Percentiles rank a stretch among this genome's conserved stretches.
Conservation (phyloP, 2,888 invertebrate genomes). For the Patella depressa region DNA sequence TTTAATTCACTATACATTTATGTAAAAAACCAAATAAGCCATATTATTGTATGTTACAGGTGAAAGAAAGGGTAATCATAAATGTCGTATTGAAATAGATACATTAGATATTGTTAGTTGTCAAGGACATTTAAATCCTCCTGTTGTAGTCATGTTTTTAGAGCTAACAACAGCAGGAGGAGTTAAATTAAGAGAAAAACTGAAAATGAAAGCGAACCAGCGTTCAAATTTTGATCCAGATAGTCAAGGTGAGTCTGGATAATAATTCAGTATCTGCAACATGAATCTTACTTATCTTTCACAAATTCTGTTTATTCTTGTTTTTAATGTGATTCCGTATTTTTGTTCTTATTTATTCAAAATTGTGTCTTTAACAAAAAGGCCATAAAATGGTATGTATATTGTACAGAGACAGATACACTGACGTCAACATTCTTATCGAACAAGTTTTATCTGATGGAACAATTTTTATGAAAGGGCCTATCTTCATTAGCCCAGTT, state of each 20-base stretch:
- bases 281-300: no score
- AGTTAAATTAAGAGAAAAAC: constrained; percentile 78
- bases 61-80: constrained; percentile 26
- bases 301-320: neutral
- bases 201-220: constrained; percentile 77
- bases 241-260: constrained; percentile 71
- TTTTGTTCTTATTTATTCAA: no score
- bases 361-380: neutral
- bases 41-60: constrained; percentile 37
- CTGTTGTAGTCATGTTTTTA: constrained; percentile 84
- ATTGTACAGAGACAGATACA: no score
- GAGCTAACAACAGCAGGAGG: constrained; percentile 82
- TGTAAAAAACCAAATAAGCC: no score
- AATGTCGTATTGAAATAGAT: constrained; percentile 1
- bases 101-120: constrained; percentile 52
- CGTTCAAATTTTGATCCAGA: constrained; percentile 75
- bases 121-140: constrained; percentile 81
- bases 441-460: no score
- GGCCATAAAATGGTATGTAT: neutral
- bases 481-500: no score
- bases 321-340: neutral
- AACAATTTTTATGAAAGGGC: no score
- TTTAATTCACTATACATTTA: no score
- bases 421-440: no score
- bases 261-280: neutral